A percentile compares a stretch with the other conserved stretches of the same genome.
Evolutionary conservation across 1,140 invertebrate species (phyloP).

Genomic region (Dendroctonus ponderosae): DNA sequence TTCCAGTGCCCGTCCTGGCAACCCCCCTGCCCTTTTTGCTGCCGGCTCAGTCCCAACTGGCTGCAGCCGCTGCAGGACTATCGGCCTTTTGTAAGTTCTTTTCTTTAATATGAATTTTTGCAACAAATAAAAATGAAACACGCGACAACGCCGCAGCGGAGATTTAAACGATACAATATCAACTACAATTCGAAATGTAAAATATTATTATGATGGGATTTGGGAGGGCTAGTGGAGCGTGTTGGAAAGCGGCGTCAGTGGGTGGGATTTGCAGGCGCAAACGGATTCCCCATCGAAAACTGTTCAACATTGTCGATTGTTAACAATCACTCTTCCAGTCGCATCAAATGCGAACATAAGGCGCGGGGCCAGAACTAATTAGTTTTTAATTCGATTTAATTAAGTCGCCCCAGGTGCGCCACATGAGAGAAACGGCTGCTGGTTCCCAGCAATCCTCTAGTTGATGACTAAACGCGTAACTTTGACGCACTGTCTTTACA

Average conservation of each 20-base stretch:
- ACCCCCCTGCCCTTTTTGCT: constrained; percentile 48
- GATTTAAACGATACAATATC: constrained; percentile 25
- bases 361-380: constrained; percentile 2
- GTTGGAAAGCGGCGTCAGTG: constrained; percentile 19
- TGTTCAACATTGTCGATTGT: too few species aligned
- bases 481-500: too few species aligned
- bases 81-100: constrained; percentile 62
- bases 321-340: too few species aligned
- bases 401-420: too few species aligned
- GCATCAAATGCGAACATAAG: not conserved
- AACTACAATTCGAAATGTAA: constrained; percentile 36
- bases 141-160: not conserved
- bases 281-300: too few species aligned
- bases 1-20: constrained; percentile 45
- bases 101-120: not conserved
- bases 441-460: too few species aligned
- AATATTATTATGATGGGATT: constrained; percentile 40
- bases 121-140: not conserved
- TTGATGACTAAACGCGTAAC: too few species aligned
- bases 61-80: constrained; percentile 57
- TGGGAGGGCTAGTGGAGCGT: constrained; percentile 16
- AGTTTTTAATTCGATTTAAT: not conserved
- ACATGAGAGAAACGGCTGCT: too few species aligned
- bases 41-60: constrained; percentile 52
- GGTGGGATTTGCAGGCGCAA: constrained; percentile 19